Evolutionary conservation across 1,140 invertebrate genomes (phyloP).

Genomic region (Drosophila paulistorum): DNA sequence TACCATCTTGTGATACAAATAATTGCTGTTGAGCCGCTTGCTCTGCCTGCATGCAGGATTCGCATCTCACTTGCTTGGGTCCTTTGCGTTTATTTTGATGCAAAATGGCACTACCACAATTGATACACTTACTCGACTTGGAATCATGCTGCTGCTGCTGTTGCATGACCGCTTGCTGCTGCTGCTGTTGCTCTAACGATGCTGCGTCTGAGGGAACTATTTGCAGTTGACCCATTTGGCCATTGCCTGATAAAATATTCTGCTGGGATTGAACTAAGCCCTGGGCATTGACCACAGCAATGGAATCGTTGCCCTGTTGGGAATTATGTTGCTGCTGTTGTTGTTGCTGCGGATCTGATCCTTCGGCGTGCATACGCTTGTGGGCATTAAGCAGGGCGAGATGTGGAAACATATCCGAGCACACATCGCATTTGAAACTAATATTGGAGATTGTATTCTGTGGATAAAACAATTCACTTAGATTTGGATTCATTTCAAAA

Average conservation of each 20-base stretch:
- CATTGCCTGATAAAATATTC: conserved; percentile 82
- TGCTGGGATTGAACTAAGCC: conserved; percentile 84
- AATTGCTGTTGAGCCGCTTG: conserved; percentile 83
- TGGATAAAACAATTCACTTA: conserved; percentile 17
- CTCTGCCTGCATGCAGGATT: conserved; percentile 85
- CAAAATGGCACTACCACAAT: conserved; percentile 84
- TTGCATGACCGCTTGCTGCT: conserved; percentile 70
- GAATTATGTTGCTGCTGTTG: conserved; percentile 68
- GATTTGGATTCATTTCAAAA: background rate
- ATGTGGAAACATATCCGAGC: conserved; percentile 91
- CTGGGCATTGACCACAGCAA: conserved; percentile 76
- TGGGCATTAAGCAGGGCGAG: conserved; percentile 91
- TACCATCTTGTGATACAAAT: conserved; percentile 86
- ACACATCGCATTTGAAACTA: conserved; percentile 93
- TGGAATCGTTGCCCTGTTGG: conserved; percentile 59
- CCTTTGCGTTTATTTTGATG: conserved; percentile 85
- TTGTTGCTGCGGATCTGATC: conserved; percentile 52
- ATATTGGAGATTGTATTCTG: conserved; percentile 89
- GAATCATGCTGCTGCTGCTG: conserved; percentile 77
- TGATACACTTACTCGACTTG: conserved; percentile 83
- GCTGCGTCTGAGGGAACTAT: conserved; percentile 86
- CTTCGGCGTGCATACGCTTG: conserved; percentile 89
- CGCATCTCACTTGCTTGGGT: conserved; percentile 85
- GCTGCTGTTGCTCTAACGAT: conserved; percentile 57
- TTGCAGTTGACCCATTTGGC: conserved; percentile 84